A percentile compares a stretch with the other conserved stretches of the same genome.
Evolutionary conservation across 2,888 invertebrate species (phyloP).

Genomic region (Allygus modestus): DNA sequence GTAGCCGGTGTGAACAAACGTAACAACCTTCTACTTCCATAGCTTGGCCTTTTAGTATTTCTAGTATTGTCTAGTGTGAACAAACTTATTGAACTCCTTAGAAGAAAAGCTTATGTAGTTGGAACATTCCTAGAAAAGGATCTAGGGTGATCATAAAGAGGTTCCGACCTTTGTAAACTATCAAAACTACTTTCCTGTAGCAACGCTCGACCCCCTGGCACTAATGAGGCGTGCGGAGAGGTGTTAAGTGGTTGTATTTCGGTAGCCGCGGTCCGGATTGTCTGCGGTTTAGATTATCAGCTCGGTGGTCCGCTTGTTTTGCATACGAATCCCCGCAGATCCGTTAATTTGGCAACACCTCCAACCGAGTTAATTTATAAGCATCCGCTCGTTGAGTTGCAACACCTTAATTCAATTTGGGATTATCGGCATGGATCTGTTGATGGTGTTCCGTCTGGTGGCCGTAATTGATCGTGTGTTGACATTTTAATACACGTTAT

Average conservation of each 20-base stretch:
- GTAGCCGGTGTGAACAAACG: no score
- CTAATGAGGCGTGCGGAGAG: neutral
- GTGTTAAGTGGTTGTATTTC: neutral
- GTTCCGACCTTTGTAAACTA: no score
- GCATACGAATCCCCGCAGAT: neutral
- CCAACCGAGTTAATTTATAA: neutral
- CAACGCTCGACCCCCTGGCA: neutral
- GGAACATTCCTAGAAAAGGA: no score
- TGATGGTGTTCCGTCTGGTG: neutral
- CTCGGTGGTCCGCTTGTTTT: conserved; percentile 24
- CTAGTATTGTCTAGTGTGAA: no score
- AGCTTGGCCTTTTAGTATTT: no score
- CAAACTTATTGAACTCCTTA: no score
- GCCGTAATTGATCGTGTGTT: neutral
- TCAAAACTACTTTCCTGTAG: neutral
- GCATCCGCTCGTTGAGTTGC: neutral
- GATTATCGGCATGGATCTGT: conserved; percentile 7
- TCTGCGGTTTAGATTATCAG: neutral
- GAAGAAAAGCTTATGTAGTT: no score
- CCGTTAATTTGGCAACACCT: conserved; percentile 43
- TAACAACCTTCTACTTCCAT: no score
- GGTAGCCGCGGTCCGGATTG: neutral
- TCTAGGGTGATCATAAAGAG: no score
- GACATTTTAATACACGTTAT: no score
- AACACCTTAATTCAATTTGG: neutral